A percentile compares a stretch with the other conserved stretches of the same genome.
These are phyloP conservation scores for Erythrocercus mccallii DNA, from an alignment of 2,113 vertebrate genomes.

Conservation along the genomic window DNA sequence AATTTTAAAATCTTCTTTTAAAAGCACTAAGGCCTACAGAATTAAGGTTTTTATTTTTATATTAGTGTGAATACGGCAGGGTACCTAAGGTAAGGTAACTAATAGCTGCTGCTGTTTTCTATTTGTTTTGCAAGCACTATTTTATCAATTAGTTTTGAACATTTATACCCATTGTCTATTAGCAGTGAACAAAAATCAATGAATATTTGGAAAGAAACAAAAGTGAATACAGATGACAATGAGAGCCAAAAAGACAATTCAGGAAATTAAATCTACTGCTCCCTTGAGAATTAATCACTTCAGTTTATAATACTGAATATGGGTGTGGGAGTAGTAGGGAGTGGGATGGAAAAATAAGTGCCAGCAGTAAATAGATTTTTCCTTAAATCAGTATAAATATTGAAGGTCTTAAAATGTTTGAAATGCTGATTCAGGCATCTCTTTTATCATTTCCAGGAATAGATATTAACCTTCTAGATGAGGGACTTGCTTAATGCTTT, in stretches of 20 bases:
- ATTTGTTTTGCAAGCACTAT: not conserved
- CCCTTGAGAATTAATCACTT: not conserved
- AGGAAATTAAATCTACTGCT: not conserved
- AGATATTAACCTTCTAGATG: not conserved
- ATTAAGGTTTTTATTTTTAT: not conserved
- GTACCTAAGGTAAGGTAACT: not conserved
- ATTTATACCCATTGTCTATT: not conserved
- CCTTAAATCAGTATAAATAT: constrained; percentile 3
- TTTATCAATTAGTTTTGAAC: not conserved
- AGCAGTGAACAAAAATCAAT: not conserved
- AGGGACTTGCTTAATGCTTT: constrained; percentile 31
- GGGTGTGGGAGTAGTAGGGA: not conserved
- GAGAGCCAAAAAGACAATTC: not conserved
- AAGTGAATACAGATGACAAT: not conserved
- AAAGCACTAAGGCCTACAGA: not conserved
- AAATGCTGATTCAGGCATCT: not conserved
- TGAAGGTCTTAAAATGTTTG: not conserved
- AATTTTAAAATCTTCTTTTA: not conserved
- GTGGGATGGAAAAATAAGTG: not conserved
- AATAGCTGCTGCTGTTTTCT: not conserved
- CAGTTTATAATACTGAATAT: not conserved
- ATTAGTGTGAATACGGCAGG: not conserved
- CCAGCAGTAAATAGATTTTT: not conserved
- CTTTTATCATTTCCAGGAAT: not conserved
- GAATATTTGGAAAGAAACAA: not conserved